Percentiles rank a stretch among this genome's conserved stretches.
Conservation (phyloP, 2,797 vertebrate genomes). For the Orientallactaga sibirica region DNA sequence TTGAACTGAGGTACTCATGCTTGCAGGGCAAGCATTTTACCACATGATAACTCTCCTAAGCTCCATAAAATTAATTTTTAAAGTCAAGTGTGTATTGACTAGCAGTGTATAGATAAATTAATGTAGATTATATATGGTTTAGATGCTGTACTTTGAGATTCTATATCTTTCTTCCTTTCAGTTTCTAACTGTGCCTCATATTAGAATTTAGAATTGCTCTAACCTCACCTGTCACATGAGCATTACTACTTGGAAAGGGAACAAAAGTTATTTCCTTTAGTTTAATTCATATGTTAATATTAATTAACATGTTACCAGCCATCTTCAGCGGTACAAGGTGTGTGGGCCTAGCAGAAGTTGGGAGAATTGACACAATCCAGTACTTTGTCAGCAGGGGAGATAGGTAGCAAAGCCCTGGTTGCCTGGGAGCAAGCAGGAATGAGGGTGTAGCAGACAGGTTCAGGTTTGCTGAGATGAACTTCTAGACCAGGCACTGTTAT, state of each 20-base stretch:
- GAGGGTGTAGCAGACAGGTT: not conserved
- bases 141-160: not conserved
- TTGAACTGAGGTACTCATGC: too few relatives aligned
- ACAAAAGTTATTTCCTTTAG: not conserved
- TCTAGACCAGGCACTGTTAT: too few relatives aligned
- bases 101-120: not conserved
- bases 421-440: not conserved
- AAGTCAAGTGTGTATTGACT: not conserved
- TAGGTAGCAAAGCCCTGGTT: not conserved
- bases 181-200: not conserved
- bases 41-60: too few relatives aligned
- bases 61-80: not conserved
- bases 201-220: constrained; percentile 13
- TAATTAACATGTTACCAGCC: not conserved
- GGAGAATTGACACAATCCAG: not conserved
- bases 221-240: not conserved
- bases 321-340: not conserved
- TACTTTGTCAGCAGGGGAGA: not conserved
- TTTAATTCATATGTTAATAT: not conserved
- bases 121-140: not conserved
- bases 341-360: not conserved
- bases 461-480: too few relatives aligned
- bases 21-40: too few relatives aligned
- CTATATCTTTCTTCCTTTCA: not conserved
- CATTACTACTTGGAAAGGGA: not conserved